phyloP scores from a whole-genome alignment of 2,113 vertebrate species.

The Cisticola juncidis region DNA sequence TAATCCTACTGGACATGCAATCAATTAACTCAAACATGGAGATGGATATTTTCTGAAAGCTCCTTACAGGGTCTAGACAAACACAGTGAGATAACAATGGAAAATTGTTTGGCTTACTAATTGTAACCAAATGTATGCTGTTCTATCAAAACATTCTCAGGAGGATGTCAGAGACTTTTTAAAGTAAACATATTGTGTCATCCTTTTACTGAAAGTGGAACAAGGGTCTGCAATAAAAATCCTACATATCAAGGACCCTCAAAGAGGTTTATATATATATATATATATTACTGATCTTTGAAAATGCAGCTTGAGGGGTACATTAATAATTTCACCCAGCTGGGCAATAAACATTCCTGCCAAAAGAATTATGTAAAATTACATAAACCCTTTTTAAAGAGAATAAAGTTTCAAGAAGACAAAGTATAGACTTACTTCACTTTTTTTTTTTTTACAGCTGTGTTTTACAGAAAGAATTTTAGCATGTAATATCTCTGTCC shows the following conservation, averaged over 20 bases:
- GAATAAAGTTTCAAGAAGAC: conserved; percentile 61
- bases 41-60: conserved; percentile 17
- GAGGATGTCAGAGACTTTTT: conserved; percentile 60
- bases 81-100: conserved; percentile 65
- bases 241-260: conserved; percentile 47
- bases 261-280: conserved; percentile 29
- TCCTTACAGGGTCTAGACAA: conserved; percentile 41
- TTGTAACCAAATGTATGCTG: conserved; percentile 65
- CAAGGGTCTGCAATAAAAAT: conserved; percentile 43
- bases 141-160: conserved; percentile 68
- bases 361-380: conserved; percentile 76
- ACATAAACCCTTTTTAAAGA: conserved; percentile 70
- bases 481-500: conserved; percentile 21
- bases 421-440: conserved; percentile 13
- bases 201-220: conserved; percentile 60
- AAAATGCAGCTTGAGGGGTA: conserved; percentile 72
- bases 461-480: conserved; percentile 22
- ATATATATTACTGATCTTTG: conserved; percentile 63
- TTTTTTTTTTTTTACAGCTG: background rate
- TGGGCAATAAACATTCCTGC: conserved; percentile 81
- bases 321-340: conserved; percentile 75
- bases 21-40: conserved; percentile 12
- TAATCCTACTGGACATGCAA: conserved; percentile 20
- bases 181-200: conserved; percentile 67
- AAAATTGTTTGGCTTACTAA: conserved; percentile 67